phyloP scores from a whole-genome alignment of 2,113 vertebrate genomes.

The Sinocyclocheilus grahami region DNA sequence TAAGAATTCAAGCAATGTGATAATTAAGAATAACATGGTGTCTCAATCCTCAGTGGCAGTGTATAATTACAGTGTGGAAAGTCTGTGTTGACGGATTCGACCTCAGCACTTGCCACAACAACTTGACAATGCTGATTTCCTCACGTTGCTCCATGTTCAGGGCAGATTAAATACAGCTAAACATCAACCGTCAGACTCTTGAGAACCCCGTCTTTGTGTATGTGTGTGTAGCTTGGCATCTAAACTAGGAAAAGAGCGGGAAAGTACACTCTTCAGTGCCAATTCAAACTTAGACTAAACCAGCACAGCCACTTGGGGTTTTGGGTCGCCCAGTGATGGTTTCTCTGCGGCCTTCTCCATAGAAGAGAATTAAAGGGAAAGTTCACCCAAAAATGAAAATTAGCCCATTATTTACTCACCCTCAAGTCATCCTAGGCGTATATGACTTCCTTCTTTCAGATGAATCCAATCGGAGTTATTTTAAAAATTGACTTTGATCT shows the following conservation, averaged over 20 bases:
- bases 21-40: constrained; percentile 36
- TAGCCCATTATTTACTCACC: too few species aligned
- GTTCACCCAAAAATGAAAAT: too few species aligned
- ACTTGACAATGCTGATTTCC: constrained; percentile 66
- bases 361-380: constrained; percentile 58
- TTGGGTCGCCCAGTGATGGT: constrained; percentile 67
- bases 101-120: constrained; percentile 67
- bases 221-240: constrained; percentile 61
- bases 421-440: too few species aligned
- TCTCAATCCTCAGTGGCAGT: constrained; percentile 44
- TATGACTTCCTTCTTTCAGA: too few species aligned
- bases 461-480: too few species aligned
- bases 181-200: constrained; percentile 62
- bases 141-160: constrained; percentile 55
- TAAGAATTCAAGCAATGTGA: constrained; percentile 24
- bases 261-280: constrained; percentile 63
- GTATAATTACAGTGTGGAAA: constrained; percentile 48
- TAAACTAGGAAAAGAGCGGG: constrained; percentile 61
- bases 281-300: constrained; percentile 72
- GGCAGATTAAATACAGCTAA: constrained; percentile 60
- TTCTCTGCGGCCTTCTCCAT: constrained; percentile 61
- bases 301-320: constrained; percentile 73
- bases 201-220: constrained; percentile 59
- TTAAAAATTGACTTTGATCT: too few species aligned
- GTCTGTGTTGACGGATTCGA: constrained; percentile 47